phyloP scores from a whole-genome alignment of 2,888 invertebrate genomes.

The Plusia festucae region DNA sequence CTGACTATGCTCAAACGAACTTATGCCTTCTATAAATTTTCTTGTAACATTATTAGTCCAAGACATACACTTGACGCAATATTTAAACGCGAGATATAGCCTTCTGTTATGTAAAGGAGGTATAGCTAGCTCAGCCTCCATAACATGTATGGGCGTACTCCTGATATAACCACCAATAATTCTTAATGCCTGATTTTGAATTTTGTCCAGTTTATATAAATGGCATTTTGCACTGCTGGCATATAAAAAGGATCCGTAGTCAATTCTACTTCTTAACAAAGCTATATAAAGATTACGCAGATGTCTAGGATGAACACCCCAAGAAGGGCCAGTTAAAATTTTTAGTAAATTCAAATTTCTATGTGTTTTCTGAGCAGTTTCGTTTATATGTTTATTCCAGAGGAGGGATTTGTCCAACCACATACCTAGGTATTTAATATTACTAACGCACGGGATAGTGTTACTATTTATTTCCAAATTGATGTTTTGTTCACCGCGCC shows the following conservation, averaged over 20 bases:
- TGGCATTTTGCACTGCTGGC: constrained; percentile 14
- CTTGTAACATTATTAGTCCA: constrained; percentile 3
- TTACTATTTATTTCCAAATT: too few species aligned
- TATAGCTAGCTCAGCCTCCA: constrained; percentile 10
- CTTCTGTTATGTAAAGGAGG: constrained; percentile 8
- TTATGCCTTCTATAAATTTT: neutral
- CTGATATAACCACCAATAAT: too few species aligned
- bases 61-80: constrained; percentile 13
- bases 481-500: too few species aligned
- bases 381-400: too few species aligned
- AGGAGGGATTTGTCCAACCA: too few species aligned
- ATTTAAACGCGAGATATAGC: constrained; percentile 13
- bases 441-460: neutral
- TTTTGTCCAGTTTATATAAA: constrained; percentile 11
- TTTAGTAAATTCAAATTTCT: too few species aligned
- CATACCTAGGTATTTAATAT: too few species aligned
- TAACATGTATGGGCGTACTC: constrained; percentile 14
- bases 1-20: neutral
- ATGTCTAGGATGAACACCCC: constrained; percentile 14
- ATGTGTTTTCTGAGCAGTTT: too few species aligned
- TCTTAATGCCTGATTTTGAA: too few species aligned
- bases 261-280: constrained; percentile 20
- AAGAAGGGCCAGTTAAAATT: too few species aligned
- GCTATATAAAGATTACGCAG: constrained; percentile 14
- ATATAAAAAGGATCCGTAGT: constrained; percentile 23